Evolutionary conservation across 1,140 invertebrate species (phyloP), one percentile per base, ranked within the genome.

Genomic region (Sarcophaga peregrina): DNA sequence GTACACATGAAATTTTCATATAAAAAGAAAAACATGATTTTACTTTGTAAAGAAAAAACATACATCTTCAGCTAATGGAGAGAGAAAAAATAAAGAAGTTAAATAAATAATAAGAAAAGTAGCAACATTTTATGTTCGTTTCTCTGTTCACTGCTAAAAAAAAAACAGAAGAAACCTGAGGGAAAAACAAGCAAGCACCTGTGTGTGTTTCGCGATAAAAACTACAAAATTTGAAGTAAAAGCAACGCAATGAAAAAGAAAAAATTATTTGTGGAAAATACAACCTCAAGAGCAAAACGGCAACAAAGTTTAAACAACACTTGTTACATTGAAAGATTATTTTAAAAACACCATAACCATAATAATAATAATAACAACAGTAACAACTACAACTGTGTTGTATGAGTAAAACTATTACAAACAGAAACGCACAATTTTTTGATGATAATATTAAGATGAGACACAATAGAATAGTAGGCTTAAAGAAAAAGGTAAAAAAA

Each of bases 321-420:
- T 87, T 86, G 86, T 86, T 87, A 87, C 84, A 52, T 52, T 37
- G 47, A 50, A 10, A 52, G 20, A 13, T 25, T 76, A 76, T 46
- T 13, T 74, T 74, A 74, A 8, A 47, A 45, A 45, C 25, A 37
- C 25, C 25, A 78, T 78, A 17, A 78, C 11, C 7, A 5, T 78
- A 47, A 37, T 37, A 37, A 37, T 37, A 37, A 37, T 37, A 37
- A 37, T 4, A 37, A 37, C 25, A 13, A 47, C n/a, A 58, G 13
- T 13, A 6, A 58, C 54, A n/a, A 58, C 15, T 58, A 37, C 25
- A 37, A 37, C 25, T 37, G 25, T 37, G 25, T 37, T 37, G 25
- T 37, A 37, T 37, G 25, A 20, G 62, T 68, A 68, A 68, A 17
- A 62, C 54, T 68, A 11, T 50, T 7, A 5, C 17, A 68, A 17